Base-by-base conservation (phyloP, 2,797 vertebrate genomes). In the Dendrocincla fuliginosa region DNA sequence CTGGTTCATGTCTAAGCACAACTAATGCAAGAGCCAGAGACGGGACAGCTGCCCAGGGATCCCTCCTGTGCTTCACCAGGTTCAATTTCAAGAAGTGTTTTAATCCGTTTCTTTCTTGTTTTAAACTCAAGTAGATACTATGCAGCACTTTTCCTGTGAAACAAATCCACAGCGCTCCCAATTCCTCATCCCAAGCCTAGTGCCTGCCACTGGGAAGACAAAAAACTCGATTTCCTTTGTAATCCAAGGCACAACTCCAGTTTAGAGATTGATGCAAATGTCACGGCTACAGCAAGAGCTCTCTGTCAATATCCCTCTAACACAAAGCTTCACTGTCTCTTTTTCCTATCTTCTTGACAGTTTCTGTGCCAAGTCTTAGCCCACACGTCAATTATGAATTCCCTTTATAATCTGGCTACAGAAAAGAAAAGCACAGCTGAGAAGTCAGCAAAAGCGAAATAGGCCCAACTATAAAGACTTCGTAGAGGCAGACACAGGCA, bases 351-450 rank as follows among this genome's bases (percentile, higher is more conserved):
- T 81, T 86, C 84, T 88, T 91, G 84, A 91, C 84, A 94, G 76
- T 65, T 86, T 84, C 87, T 84, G 87, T 75, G 90, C 87, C 89
- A 95, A 94, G 92, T 76, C 93, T 83, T 81, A 91, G 89, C 96
- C 95, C 89, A 96, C 94, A 73, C 87, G 82, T 63, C 87, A 92
- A 89, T 94, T 96, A 93, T 35, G 44, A 93, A 95, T 95, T 79
- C 86, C 78, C 60, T 80, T 85, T 86, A 86, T 49, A 91, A 86
- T 52, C 46, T 56, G 2, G 15, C 56, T 79, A 73, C 81, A 96
- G 64, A 92, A 80, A 87, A 96, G 64, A 92, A 80, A 87, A 87
- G 42, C 81, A 69, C 63, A 93, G 64, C 68, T 78, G 53, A 95
- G 42, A 94, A 95, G 70, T 56, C 79, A 84, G 47, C 55, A 73